Evolutionary conservation across 2,888 invertebrate species (phyloP), one percentile per base, ranked within the genome.

Genomic region (Drosophila hamatofila): DNA sequence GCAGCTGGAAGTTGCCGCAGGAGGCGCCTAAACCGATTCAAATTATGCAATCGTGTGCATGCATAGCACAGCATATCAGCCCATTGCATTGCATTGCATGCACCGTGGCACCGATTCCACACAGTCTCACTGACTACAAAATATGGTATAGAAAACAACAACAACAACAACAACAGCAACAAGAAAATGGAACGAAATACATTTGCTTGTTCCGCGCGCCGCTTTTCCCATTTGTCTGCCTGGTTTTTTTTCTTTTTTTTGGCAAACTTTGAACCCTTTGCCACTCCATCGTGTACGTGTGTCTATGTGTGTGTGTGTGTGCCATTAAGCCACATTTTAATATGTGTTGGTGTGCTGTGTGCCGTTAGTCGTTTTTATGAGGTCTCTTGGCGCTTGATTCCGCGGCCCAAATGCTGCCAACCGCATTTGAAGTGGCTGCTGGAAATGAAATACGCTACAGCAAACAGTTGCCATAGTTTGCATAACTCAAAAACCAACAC

Each of bases 331-430:
- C 88, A 72, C 88, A 89, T 87, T 81, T 89, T 84, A 89, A 89
- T 89, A 54, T 80, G 62, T 70, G 73, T 65, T 70, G 51, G 63
- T 83, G 67, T 35, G 55, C 56, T 88, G 61, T 76, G 73, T 42
- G 65, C 69, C 83, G 89, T 86, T 88, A 80, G 83, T 83, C 83
- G 87, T 83, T 90, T 82, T 90, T 88, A 90, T 90, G 83, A 88
- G 83, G 89, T 84, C 90, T 83, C 88, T 89, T 81, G 82, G 84
- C 84, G 89, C 88, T 83, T 87, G 89, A 89, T 83, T 83, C 86
- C 90, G 88, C 83, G 90, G 88, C 86, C 83, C 90, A 72, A 77
- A 81, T 81, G 81, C 90, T 61, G 79, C 71, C 85, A 89, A 89
- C 90, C 89, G 83, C 90, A 90, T 90, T 90, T 84, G 87, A 84